Base-by-base conservation (phyloP, 2,888 invertebrate genomes). In the Mylabris sibirica region DNA sequence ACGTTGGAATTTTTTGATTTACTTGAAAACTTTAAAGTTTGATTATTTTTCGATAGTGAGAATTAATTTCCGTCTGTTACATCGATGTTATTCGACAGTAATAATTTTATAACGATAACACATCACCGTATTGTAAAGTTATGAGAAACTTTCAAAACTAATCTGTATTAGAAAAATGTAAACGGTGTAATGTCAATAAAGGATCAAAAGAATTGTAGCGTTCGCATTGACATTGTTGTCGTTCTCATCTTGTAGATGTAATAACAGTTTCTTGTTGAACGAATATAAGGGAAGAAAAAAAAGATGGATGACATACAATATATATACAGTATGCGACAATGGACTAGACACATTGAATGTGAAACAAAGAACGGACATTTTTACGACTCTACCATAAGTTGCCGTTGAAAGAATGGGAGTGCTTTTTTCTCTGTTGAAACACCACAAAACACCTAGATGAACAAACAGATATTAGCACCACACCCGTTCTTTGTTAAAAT, bases 41-140 rank as follows among this genome's bases (percentile, higher is more conserved):
- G 60, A 24, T 35, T 44, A 26, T 30, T 64, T 67, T 64, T 67
- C 59, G 3, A 34, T 5, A 11, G 2, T 34, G 14, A 24, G 24
- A 69, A 65, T 69, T 67, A 60, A 62, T 44, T 26, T 59, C 24
- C 62, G 61, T 60, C 65, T 71, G 66, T 61, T 68, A 53, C 44
- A 11, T 57, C 53, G 35, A n/a, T n/a, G n/a, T n/a, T 63, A 60
- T 30, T 65, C 35, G 59, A 71, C 41, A 53, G 62, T 60, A 49
- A 66, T 60, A 67, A 49, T 64, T 62, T 34, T 63, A 38, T 65
- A 67, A 60, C 62, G 44, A 30, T 61, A 60, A 63, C 65, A 61
- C 24, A 65, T 66, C 68, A 68, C 70, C 68, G 68, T 61, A 68
- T 65, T 66, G 64, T 53, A 49, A 20, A 70, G 66, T 70, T 70